Conservation (phyloP, 37 sponge, comb jelly and placozoan species). For the Halichondria panicea region DNA sequence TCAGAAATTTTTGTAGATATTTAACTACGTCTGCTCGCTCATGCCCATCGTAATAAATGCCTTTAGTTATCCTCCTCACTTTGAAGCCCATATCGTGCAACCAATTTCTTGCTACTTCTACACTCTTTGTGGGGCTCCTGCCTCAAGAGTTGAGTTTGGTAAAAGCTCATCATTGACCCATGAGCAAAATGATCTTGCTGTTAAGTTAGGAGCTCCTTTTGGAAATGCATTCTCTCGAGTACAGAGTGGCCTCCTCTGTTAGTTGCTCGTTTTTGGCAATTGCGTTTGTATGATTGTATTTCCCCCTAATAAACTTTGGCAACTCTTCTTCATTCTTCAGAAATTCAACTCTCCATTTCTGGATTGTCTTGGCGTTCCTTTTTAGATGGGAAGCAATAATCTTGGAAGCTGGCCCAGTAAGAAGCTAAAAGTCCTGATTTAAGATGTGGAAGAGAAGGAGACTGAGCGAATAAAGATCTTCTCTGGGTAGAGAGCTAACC, state of each 20-base stretch:
- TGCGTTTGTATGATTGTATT: neutral
- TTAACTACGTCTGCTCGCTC: constrained; percentile 21
- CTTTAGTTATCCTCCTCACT: neutral
- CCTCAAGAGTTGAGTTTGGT: constrained; percentile 3
- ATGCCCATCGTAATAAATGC: constrained; percentile 15
- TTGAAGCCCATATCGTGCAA: constrained; percentile 3
- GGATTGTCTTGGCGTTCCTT: too few relatives aligned
- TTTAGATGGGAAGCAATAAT: too few relatives aligned
- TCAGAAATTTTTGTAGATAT: neutral
- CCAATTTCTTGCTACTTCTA: constrained; percentile 7
- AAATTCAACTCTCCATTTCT: too few relatives aligned
- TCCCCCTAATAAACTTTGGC: too few relatives aligned
- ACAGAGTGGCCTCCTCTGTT: neutral
- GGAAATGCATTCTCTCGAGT: neutral
- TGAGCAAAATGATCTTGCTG: neutral
- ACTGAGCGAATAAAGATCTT: too few relatives aligned
- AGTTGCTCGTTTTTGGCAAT: neutral
- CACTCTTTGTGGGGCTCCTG: constrained; percentile 1
- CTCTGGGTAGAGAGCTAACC: too few relatives aligned
- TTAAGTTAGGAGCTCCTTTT: constrained; percentile 13
- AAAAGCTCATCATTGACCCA: constrained; percentile 15
- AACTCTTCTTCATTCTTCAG: too few relatives aligned
- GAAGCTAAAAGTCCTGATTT: too few relatives aligned
- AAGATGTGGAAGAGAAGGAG: too few relatives aligned
- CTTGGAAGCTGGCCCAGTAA: too few relatives aligned